Base-by-base conservation (phyloP, 2,888 invertebrate species). In the Heteromurus nitidus region DNA sequence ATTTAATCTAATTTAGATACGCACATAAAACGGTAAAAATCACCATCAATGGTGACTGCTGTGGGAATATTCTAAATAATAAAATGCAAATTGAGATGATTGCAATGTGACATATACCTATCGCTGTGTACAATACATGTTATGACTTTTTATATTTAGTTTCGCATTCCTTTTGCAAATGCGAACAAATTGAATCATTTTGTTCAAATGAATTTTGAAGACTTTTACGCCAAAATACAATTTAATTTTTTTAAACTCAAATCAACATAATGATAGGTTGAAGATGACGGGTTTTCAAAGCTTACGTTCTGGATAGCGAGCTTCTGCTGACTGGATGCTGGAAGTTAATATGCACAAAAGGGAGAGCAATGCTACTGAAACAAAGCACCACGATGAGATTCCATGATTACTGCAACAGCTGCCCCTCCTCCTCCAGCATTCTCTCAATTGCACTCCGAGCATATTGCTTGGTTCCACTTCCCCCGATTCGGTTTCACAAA, bases 261-360 rank as follows among this genome's bases (percentile, higher is more conserved):
- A 47, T n/a, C 3, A 11, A 47, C 11, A 47, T 47, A n/a, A 47
- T 47, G 3, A 16, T 11, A 47, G n/a, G n/a, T 47, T 31, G n/a
- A n/a, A n/a, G n/a, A n/a, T n/a, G n/a, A n/a, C n/a, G n/a, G n/a
- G n/a, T n/a, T 16, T 5, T 50, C n/a, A 50, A 11, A 50, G 44
- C 79, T 80, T 80, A 80, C 80, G 80, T 67, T 80, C 80, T 65
- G 80, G 72, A 65, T 80, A 80, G 65, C 67, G 58, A 20, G 72
- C 72, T 44, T 80, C 80, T 1, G 72, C 18, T 24, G 28, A 28
- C 13, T 72, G 80, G 58, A 80, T 60, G 60, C 67, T 58, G 55
- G 70, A 80, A 0, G 68, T 42, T 36, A 77, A 67, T 16, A 77
- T 16, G 50, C 7, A 18, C 11, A 7, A 11, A 13, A 50, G 50